Percentiles rank a stretch among this genome's conserved stretches.
These are phyloP conservation scores for Halocaridina rubra DNA, from an alignment of 2,888 invertebrate genomes.

Conservation along the genomic window DNA sequence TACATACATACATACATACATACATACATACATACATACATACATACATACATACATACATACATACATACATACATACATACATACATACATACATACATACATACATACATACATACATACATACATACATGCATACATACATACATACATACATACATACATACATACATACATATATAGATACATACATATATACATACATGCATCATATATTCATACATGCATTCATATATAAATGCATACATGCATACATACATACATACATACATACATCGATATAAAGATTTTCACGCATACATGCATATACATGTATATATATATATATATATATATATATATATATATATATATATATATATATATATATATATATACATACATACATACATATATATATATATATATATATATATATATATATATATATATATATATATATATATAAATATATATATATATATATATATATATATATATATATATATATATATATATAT, in stretches of 20 bases:
- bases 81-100: neutral
- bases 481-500: neutral
- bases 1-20: neutral
- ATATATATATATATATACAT: neutral
- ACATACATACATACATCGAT: neutral
- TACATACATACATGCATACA: neutral
- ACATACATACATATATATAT: neutral
- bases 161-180: neutral
- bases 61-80: neutral
- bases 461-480: neutral
- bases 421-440: neutral
- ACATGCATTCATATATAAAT: neutral
- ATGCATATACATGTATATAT: neutral
- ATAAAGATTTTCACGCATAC: neutral
- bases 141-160: neutral
- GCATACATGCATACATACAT: neutral
- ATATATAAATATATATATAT: neutral
- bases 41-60: neutral
- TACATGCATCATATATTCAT: neutral
- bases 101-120: neutral
- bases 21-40: neutral
- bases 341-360: neutral
- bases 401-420: neutral
- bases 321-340: neutral
- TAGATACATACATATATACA: neutral